Evolutionary conservation across 2,888 invertebrate species (phyloP), one percentile per base, ranked within the genome.

Genomic region (Calameuta idolon): DNA sequence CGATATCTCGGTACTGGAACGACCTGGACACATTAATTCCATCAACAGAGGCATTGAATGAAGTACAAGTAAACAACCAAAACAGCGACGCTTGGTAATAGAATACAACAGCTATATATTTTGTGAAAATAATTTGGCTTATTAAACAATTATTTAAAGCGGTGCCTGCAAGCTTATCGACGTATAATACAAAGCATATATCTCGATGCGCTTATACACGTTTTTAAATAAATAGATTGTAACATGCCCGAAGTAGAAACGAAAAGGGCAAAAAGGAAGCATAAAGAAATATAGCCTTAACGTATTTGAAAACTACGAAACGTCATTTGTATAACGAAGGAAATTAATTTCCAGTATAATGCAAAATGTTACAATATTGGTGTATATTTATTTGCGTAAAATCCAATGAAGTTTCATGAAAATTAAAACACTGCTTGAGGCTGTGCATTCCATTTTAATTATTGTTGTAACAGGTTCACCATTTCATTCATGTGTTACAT

Each of bases 1-100:
- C 81, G 55, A 69, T 80, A 34, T 76, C 78, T 31, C 80, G 76
- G 9, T 80, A 84, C 74, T 77, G 80, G 74, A 69, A 80, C 37
- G 78, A 84, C 75, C 74, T 80, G 23, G 82, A 79, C 40, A 76
- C 75, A 68, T 55, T 33, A 33, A 69, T 55, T 55, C 55, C 55
- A 55, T 55, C 55, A 55, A 9, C 55, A 55, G 23, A 55, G 55
- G 5, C 55, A 55, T 55, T 55, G 55, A 55, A 55, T 5, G 55
- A 55, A 23, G 55, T 55, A 55, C 55, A 55, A 55, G 55, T 55
- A 55, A 55, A 55, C 76, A 76, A 73, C 73, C 73, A 73, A 76
- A 33, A 73, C 68, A 34, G 55, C 71, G 55, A 55, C 55, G 71
- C 76, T 55, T 55, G 23, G 23, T 55, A 55, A 55, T 55, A 55